Base-by-base conservation (phyloP, 2,888 invertebrate species). In the Neocrepidodera transversa region DNA sequence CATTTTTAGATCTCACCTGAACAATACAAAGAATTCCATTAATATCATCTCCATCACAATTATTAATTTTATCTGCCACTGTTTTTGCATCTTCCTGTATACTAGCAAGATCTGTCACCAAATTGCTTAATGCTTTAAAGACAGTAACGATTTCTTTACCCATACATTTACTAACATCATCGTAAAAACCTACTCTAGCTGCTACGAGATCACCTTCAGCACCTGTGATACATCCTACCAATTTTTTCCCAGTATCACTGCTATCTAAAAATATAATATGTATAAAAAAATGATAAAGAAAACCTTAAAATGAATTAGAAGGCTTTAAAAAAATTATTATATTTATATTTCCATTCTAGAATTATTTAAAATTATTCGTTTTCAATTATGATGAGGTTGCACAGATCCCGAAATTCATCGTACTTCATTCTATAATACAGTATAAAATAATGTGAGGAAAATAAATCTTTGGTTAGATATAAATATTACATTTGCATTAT, bases 121-220 rank as follows among this genome's bases (percentile, higher is more conserved):
- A 8, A 14, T 32, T 32, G 8, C 2, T 11, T n/a, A 40, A 28
- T 7, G 40, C 7, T 38, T 51, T 40, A 2, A 40, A 20, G 1
- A 51, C 8, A 5, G 38, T 13, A 7, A 26, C 0, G 8, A 51
- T 26, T 23, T 51, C 51, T n/a, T 1, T n/a, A 14, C n/a, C 7
- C 0, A 38, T 7, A 18, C 51, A 51, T 6, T 40, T 36, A 40
- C n/a, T 45, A 7, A 14, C 13, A n/a, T 45, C 45, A 14, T 45
- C 45, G 6, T 2, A 26, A 14, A 45, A 45, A 8, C 10, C 16
- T 5, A 45, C 11, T 7, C 26, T 26, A 26, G 26, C 45, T 1
- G 6, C 2, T 2, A 45, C 8, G 6, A 45, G 23, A 10, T 23
- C 45, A 2, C 18, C 32, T 17, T n/a, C 1, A 5, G 14, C 23